Evolutionary conservation across 2,113 vertebrate species (phyloP).

Genomic region (Istiophorus platypterus): DNA sequence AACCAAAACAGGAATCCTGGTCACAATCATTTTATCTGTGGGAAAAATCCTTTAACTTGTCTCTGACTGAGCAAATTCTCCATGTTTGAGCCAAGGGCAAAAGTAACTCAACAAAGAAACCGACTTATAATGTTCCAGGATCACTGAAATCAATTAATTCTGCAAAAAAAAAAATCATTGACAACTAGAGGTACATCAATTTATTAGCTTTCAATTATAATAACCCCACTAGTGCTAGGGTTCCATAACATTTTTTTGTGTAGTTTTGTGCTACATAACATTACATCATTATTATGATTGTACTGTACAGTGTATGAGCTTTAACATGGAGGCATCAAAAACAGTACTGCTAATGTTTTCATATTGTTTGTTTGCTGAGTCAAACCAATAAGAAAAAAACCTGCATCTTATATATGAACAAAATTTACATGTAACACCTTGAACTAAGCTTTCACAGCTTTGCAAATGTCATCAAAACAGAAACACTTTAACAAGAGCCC

Average conservation of each 20-base stretch:
- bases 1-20: background rate
- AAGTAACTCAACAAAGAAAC: background rate
- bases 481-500: no score
- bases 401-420: background rate
- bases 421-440: background rate
- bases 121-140: background rate
- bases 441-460: slow-evolving; percentile 1
- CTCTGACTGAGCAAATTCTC: background rate
- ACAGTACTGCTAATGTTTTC: no score
- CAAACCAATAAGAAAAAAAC: background rate
- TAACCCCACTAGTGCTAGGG: background rate
- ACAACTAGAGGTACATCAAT: background rate
- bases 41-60: background rate
- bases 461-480: slow-evolving; percentile 2
- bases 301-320: background rate
- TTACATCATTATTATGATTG: background rate
- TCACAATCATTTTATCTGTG: background rate
- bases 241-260: background rate
- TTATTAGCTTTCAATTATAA: background rate
- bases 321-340: no score
- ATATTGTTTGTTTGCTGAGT: background rate
- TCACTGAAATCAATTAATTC: background rate
- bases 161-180: background rate
- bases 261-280: no score
- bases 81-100: background rate